Evolutionary conservation across 2,113 vertebrate genomes (phyloP).

Genomic region (Acrocephalus kingi): DNA sequence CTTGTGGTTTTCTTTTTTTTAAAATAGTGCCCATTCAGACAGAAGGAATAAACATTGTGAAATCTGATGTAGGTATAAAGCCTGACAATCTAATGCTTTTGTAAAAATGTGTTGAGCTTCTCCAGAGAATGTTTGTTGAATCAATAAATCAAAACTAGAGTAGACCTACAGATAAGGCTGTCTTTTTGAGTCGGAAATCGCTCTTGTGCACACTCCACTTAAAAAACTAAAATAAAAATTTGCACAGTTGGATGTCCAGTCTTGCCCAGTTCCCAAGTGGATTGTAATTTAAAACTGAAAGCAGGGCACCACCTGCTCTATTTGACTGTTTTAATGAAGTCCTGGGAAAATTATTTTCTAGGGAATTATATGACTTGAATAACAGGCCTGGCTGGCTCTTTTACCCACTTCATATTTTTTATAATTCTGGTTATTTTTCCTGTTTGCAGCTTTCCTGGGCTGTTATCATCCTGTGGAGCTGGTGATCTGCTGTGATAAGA

Average conservation of each 20-base stretch:
- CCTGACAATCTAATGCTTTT: neutral
- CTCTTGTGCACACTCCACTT: neutral
- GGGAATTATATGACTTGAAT: conserved; percentile 29
- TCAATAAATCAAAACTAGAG: neutral
- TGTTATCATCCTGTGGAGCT: neutral
- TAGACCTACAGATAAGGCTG: neutral
- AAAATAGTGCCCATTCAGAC: neutral
- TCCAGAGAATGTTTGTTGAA: neutral
- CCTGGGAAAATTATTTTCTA: conserved; percentile 26
- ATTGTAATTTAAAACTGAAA: conserved; percentile 42
- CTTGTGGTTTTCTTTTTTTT: neutral
- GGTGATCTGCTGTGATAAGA: neutral
- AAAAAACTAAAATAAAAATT: neutral
- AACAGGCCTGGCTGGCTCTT: neutral
- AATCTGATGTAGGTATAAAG: neutral
- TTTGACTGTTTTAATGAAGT: conserved; percentile 27
- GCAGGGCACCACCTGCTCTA: neutral
- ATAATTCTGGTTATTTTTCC: conserved; percentile 3
- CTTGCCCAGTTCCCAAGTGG: neutral
- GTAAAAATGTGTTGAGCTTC: neutral
- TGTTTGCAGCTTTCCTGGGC: neutral
- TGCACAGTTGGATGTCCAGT: neutral
- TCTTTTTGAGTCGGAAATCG: neutral
- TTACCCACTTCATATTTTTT: neutral
- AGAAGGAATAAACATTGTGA: neutral